phyloP scores from a whole-genome alignment of 1,140 invertebrate genomes.

The Hermetia illucens region DNA sequence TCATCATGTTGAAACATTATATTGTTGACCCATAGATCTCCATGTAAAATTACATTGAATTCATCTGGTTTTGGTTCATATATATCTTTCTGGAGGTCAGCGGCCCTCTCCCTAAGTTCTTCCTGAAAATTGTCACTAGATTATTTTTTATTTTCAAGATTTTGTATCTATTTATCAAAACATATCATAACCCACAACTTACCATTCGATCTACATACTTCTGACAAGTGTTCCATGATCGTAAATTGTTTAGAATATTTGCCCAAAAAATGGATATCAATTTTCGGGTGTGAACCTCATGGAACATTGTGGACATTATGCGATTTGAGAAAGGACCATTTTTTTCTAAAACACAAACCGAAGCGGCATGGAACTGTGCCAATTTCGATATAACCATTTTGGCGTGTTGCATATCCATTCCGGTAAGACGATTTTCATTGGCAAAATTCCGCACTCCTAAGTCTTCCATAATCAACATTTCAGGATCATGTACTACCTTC shows the following conservation, averaged over 20 bases:
- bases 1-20: constrained; percentile 29
- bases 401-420: constrained; percentile 35
- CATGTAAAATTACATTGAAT: constrained; percentile 46
- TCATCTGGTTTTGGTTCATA: too few species aligned
- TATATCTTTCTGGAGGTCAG: too few species aligned
- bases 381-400: constrained; percentile 33
- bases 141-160: too few species aligned
- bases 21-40: constrained; percentile 36
- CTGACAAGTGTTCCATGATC: background rate
- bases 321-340: background rate
- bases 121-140: too few species aligned
- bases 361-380: constrained; percentile 37
- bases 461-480: constrained; percentile 11
- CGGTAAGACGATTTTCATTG: constrained; percentile 35
- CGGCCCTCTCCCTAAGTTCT: too few species aligned
- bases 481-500: constrained; percentile 1
- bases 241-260: too few species aligned
- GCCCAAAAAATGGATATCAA: too few species aligned
- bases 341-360: constrained; percentile 17
- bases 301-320: too few species aligned
- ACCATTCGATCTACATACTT: constrained; percentile 5
- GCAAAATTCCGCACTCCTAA: constrained; percentile 8
- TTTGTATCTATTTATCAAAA: too few species aligned
- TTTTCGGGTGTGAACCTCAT: too few species aligned
- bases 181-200: background rate